These are phyloP conservation scores for Alosa sapidissima DNA, from an alignment of 2,797 vertebrate species.

Conservation along the genomic window DNA sequence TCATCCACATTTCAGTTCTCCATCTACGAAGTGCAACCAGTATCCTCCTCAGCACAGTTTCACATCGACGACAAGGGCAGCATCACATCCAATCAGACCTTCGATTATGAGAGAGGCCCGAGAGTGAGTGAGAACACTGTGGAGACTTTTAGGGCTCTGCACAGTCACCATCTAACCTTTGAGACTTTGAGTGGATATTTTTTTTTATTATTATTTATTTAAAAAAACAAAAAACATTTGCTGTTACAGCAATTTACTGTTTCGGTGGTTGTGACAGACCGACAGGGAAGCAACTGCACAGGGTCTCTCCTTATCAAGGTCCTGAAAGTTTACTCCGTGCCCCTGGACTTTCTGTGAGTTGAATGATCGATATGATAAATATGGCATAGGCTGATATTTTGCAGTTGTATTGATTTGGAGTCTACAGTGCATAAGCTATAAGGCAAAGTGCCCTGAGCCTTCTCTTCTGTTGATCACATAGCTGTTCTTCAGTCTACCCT, in stretches of 20 bases:
- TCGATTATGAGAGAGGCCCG: constrained; percentile 40
- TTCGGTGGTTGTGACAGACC: constrained; percentile 36
- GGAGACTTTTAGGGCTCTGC: too few species aligned
- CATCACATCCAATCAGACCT: constrained; percentile 32
- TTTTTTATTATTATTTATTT: too few species aligned
- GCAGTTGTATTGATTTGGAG: not conserved
- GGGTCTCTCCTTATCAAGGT: constrained; percentile 41
- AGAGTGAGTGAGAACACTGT: constrained; percentile 18
- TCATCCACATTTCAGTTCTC: constrained; percentile 32
- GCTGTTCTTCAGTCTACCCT: constrained; percentile 19
- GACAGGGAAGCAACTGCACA: constrained; percentile 33
- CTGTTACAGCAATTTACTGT: constrained; percentile 33
- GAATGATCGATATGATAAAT: constrained; percentile 1
- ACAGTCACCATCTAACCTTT: not conserved
- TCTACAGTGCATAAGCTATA: not conserved
- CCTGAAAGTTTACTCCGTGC: constrained; percentile 37
- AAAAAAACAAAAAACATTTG: too few species aligned
- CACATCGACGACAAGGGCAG: constrained; percentile 29
- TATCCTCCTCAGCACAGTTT: constrained; percentile 29
- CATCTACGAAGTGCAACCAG: constrained; percentile 37
- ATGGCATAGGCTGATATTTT: not conserved
- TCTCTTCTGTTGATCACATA: not conserved
- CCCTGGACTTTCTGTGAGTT: constrained; percentile 44
- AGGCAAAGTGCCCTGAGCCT: not conserved
- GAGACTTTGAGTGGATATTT: too few species aligned